A percentile compares a stretch with the other conserved stretches of the same genome.
Evolutionary conservation across 2,797 vertebrate genomes (phyloP).

Genomic region (Oophaga sylvatica): DNA sequence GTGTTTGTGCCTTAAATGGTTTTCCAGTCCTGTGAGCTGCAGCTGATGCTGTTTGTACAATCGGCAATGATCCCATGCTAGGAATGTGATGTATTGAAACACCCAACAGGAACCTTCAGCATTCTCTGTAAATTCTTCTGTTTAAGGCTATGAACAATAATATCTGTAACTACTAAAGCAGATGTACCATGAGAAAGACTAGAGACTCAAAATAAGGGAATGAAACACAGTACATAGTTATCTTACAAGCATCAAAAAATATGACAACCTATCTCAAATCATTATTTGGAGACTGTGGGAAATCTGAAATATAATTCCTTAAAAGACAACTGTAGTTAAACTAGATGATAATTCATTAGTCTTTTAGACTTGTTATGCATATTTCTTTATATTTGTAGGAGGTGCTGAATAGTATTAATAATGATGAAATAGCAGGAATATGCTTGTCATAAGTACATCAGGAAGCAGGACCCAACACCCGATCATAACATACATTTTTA

Average conservation of each 20-base stretch:
- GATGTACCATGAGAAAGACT: neutral
- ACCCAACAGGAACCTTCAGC: conserved; percentile 26
- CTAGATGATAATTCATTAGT: too few relatives aligned
- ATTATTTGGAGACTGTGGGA: neutral
- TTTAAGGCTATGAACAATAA: neutral
- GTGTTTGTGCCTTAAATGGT: conserved; percentile 49
- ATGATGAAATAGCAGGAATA: too few relatives aligned
- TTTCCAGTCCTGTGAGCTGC: conserved; percentile 58
- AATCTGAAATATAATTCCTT: neutral
- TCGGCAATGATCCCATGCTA: conserved; percentile 35
- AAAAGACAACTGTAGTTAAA: too few relatives aligned
- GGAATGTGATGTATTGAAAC: conserved; percentile 46
- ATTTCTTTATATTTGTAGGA: too few relatives aligned
- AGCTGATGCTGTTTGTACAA: conserved; percentile 57
- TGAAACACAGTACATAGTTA: neutral
- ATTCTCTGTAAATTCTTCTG: conserved; percentile 4
- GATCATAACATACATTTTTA: too few relatives aligned
- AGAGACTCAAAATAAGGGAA: neutral
- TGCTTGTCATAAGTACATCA: too few relatives aligned
- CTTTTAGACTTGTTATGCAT: too few relatives aligned
- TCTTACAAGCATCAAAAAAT: neutral
- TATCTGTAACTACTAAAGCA: conserved; percentile 20
- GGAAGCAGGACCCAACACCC: too few relatives aligned
- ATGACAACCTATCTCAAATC: neutral
- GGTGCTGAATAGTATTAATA: too few relatives aligned